Conservation (phyloP, 2,888 invertebrate species). For the Nomada hirtipes region DNA sequence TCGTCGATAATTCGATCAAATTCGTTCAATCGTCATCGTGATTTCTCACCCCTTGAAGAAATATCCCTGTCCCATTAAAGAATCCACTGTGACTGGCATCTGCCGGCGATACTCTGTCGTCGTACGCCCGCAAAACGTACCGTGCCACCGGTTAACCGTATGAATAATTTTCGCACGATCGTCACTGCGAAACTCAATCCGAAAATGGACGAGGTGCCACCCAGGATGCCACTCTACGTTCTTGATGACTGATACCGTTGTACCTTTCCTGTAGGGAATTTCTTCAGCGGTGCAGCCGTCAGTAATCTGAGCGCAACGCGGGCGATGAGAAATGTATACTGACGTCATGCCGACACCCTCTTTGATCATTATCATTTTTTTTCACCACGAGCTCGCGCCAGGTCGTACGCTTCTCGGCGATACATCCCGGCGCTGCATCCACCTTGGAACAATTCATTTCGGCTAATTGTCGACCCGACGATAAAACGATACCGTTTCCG, state of each 20-base stretch:
- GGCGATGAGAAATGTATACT: constrained; percentile 72
- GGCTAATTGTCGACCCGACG: constrained; percentile 47
- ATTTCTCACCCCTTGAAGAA: too few species aligned
- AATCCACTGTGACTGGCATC: too few species aligned
- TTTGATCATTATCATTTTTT: constrained; percentile 75
- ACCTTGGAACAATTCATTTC: constrained; percentile 36
- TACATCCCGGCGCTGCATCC: constrained; percentile 29
- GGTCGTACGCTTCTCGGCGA: constrained; percentile 57
- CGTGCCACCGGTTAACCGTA: constrained; percentile 33
- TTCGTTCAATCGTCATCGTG: not conserved
- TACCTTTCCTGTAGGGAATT: constrained; percentile 64
- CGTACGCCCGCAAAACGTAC: not conserved
- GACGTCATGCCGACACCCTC: constrained; percentile 72
- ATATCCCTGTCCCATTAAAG: too few species aligned
- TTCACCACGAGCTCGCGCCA: constrained; percentile 54
- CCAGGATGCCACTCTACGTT: constrained; percentile 68
- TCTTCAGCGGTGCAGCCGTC: constrained; percentile 59
- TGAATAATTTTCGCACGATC: constrained; percentile 61
- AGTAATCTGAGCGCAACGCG: constrained; percentile 67
- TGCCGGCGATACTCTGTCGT: too few species aligned
- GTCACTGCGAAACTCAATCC: constrained; percentile 70
- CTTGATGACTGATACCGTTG: constrained; percentile 73
- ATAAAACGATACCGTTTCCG: constrained; percentile 21
- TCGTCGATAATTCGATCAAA: not conserved
- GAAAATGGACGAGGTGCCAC: constrained; percentile 69